Conservation (phyloP, 2,113 vertebrate species). For the Gallinago media region DNA sequence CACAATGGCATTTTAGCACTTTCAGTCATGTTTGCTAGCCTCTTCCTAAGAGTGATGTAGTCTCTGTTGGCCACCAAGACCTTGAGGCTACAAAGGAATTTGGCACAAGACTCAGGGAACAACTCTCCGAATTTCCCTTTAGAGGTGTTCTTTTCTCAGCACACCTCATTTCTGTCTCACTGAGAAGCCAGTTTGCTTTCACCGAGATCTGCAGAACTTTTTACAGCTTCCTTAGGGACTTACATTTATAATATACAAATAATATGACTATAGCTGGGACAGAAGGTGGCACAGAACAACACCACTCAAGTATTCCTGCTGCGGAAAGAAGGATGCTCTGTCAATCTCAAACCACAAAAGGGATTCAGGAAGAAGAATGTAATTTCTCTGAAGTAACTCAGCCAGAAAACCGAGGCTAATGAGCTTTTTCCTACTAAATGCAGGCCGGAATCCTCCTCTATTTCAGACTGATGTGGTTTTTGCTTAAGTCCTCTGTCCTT, state of each 20-base stretch:
- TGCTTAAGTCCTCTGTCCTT: neutral
- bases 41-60: constrained; percentile 14
- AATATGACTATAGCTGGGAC: neutral
- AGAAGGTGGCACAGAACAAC: neutral
- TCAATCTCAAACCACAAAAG: constrained; percentile 27
- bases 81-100: constrained; percentile 43
- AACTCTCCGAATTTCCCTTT: constrained; percentile 14
- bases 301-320: neutral
- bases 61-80: constrained; percentile 12
- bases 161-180: constrained; percentile 52
- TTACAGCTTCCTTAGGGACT: constrained; percentile 9
- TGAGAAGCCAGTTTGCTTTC: constrained; percentile 46
- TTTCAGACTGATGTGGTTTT: neutral
- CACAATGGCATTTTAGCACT: constrained; percentile 20
- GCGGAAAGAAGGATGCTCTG: neutral
- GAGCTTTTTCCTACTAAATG: neutral
- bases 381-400: constrained; percentile 2
- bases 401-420: neutral
- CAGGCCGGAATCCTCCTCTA: neutral
- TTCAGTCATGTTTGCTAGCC: constrained; percentile 12
- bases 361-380: neutral
- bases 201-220: constrained; percentile 15
- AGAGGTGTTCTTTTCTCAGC: constrained; percentile 37
- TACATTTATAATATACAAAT: neutral
- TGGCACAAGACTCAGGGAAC: constrained; percentile 10